Evolutionary conservation across 2,888 invertebrate species (phyloP), one percentile per base, ranked within the genome.

Genomic region (Polyploca ridens): DNA sequence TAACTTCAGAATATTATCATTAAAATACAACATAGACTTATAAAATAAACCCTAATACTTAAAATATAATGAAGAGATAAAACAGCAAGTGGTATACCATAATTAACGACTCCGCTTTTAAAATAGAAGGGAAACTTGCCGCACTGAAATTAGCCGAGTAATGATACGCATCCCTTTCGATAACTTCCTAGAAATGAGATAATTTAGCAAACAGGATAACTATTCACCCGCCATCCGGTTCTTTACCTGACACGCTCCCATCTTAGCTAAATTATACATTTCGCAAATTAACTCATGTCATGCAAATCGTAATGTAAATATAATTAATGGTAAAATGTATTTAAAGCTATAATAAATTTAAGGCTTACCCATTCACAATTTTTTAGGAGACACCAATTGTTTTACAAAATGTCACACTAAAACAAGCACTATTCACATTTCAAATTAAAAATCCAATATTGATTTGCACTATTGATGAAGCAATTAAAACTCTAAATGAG

Each of bases 181-280:
- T 66, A 72, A 72, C 71, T 83, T 85, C 83, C 79, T 78, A 79
- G 81, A 78, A 81, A 76, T 75, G 69, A 74, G 66, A 73, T 81
- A 79, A 80, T 84, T 83, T 78, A 73, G 75, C 68, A 67, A 75
- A 75, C 77, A 78, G 75, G 76, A 79, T 76, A 73, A 68, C 63
- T 71, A 69, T 69, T 76, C 66, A 69, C 69, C 62, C 41, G 71
- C 69, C 70, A 74, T 74, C 78, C 79, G 77, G 74, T 67, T 73
- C 66, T 73, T 68, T 68, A 61, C 74, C 69, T 75, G 66, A 70
- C 68, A 70, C 65, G 46, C 66, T 69, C 69, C 65, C 63, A 41
- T 41, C 41, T 72, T 67, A 63, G 64, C 69, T 58, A 72, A 78
- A 81, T 80, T 74, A 78, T 68, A 64, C 68, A 64, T 66, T 73